Evolutionary conservation across 2,113 vertebrate genomes (phyloP), one percentile per base, ranked within the genome.

Genomic region (Clupea harengus): DNA sequence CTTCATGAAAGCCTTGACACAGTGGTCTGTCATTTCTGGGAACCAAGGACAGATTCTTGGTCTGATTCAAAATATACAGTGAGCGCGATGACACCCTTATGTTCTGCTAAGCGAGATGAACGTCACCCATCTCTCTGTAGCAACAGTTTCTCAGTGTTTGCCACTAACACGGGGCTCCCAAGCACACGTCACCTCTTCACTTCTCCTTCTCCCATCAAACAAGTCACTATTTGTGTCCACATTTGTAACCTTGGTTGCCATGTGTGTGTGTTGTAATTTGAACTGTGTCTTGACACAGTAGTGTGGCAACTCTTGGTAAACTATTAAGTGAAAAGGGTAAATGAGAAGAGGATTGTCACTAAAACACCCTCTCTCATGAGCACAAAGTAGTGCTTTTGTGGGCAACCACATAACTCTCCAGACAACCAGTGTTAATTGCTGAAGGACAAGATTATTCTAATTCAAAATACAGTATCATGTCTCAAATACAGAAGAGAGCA

Each of bases 201-300:
- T 11, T 72, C n/a, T 67, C 22, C 60, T n/a, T 28, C 60, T n/a
- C 64, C 64, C 10, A 72, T 72, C 64, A 72, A 72, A 72, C 64
- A 72, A 32, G 25, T 1, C 25, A 72, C 64, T 72, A 4, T 72
- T 72, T 32, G 64, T 32, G 25, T 72, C 57, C 64, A 32, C n/a
- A 15, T 32, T 32, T 32, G 25, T 25, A 67, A n/a, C 3, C 64
- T 28, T 7, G 64, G 64, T 72, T 72, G 64, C 9, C 64, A 28
- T 72, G 64, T 72, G 64, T 72, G 64, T 72, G n/a, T 72, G 4
- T 15, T 54, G 46, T 10, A 15, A 2, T 11, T 32, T 72, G n/a
- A 72, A 72, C 64, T 72, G 64, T 72, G 64, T 72, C 64, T 72
- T 72, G n/a, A 72, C 64, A 72, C 64, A 72, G 64, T 39, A 28